Base-by-base conservation (phyloP, 2,888 invertebrate species). In the Drosophila fulvimacula region DNA sequence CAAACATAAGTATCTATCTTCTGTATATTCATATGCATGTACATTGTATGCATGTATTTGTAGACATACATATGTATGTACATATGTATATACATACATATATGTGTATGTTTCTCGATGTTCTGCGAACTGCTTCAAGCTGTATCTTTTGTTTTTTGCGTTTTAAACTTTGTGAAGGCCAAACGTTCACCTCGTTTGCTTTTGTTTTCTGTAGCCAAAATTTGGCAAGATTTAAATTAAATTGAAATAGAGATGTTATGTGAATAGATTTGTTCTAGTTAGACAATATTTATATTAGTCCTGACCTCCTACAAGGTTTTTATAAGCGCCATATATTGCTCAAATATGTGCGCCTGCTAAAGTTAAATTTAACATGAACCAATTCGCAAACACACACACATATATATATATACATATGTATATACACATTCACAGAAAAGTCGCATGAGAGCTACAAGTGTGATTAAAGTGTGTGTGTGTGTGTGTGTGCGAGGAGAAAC, bases 91-190 rank as follows among this genome's bases (percentile, higher is more conserved):
- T 6, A 42, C 15, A 7, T 15, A 42, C 21, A 21, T 6, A 30
- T 30, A 30, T 30, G 27, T 46, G 24, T 32, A 17, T 53, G 36
- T 66, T 74, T 75, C 62, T 42, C 62, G 17, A 39, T 66, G 60
- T 53, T 49, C 44, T 66, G 39, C 67, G 44, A 44, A 44, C 27
- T 53, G 49, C 48, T 60, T 64, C 17, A 49, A 55, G 30, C 30
- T 32, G 17, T 66, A 68, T 81, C 67, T 78, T 79, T 65, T 76
- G 69, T 30, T 32, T 79, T 62, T 74, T 81, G 69, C 71, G 73
- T 72, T 74, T 81, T 82, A 72, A 80, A 81, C 69, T 76, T 82
- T 82, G 79, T 81, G 83, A 86, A 84, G 84, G 84, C 83, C 83
- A 84, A 82, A 58, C 72, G 72, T 79, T 82, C 70, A 82, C 81